phyloP scores from a whole-genome alignment of 2,797 vertebrate genomes.

The Bovichtus variegatus region DNA sequence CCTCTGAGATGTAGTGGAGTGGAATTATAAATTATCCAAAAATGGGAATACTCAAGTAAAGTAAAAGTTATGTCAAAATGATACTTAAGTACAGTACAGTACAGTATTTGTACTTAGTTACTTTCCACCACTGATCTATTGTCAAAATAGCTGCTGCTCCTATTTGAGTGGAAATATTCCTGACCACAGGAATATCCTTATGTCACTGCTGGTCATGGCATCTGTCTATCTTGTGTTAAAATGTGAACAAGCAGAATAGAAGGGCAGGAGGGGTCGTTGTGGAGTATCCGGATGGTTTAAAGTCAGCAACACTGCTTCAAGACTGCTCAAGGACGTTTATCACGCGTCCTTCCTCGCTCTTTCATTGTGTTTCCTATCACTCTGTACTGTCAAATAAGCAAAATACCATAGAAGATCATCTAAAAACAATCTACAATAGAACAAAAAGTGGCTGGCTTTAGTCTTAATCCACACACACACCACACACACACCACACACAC shows the following conservation, averaged over 20 bases:
- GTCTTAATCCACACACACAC: neutral
- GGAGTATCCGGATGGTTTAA: slow-evolving; percentile 7
- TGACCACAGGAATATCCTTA: neutral
- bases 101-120: no score
- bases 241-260: neutral
- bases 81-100: no score
- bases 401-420: neutral
- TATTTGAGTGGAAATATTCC: slow-evolving; percentile 6
- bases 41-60: no score
- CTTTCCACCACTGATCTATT: no score
- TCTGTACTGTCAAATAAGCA: slow-evolving; percentile 2
- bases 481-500: neutral
- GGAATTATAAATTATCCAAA: no score
- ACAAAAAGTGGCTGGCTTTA: neutral
- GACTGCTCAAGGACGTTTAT: slow-evolving; percentile 14
- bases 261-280: neutral
- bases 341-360: slow-evolving; percentile 15
- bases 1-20: no score
- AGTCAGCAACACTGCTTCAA: neutral
- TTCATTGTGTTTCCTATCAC: slow-evolving; percentile 4
- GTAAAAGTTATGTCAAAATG: no score
- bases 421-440: neutral
- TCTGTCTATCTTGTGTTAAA: no score
- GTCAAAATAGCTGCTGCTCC: neutral
- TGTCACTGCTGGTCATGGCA: neutral